Percentiles rank a stretch among this genome's conserved stretches.
phyloP scores from a whole-genome alignment of 1,140 invertebrate genomes.

The Portunus trituberculatus region DNA sequence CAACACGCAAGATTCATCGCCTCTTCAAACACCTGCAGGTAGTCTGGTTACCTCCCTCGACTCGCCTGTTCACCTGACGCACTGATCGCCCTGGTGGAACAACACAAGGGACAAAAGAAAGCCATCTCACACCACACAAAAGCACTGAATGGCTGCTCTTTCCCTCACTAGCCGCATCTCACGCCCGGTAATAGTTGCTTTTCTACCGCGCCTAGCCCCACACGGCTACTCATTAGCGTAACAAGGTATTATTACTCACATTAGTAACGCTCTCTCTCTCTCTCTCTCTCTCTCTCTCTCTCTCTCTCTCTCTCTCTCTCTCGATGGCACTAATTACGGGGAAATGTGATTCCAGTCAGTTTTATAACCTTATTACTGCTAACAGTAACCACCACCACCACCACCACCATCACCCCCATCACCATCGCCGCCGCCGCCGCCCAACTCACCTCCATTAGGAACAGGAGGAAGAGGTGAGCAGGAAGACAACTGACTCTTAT shows the following conservation, averaged over 20 bases:
- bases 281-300: constrained; percentile 30
- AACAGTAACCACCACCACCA: too few species aligned
- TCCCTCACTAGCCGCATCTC: neutral
- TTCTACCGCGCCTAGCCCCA: neutral
- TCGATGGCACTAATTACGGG: neutral
- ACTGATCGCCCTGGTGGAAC: too few species aligned
- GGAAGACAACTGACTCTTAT: neutral
- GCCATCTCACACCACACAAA: too few species aligned
- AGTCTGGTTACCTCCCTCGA: neutral
- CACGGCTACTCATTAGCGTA: neutral
- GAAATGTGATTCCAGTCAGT: too few species aligned
- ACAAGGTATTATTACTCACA: constrained; percentile 3
- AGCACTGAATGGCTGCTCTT: neutral
- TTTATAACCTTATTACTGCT: too few species aligned
- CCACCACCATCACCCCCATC: neutral
- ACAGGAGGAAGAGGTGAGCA: neutral
- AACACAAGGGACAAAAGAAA: too few species aligned
- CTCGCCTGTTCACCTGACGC: neutral
- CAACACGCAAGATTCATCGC: neutral
- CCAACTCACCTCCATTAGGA: neutral
- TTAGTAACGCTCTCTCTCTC: constrained; percentile 31
- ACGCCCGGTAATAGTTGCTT: neutral
- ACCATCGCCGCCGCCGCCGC: neutral
- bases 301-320: constrained; percentile 30
- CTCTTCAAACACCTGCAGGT: neutral